Conservation (phyloP, 2,888 invertebrate species). For the Xanthia icteritia region DNA sequence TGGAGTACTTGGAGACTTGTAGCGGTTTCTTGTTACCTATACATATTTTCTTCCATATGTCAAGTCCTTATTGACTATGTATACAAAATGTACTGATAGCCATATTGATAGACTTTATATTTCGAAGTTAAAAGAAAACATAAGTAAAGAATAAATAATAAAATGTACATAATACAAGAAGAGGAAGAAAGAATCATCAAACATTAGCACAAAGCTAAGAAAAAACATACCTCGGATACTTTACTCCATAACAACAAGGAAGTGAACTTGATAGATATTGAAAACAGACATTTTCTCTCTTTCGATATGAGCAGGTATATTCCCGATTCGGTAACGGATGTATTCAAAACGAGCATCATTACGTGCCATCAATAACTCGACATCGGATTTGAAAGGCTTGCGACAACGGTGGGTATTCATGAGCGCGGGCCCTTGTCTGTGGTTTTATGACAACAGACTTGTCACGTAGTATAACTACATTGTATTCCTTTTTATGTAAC, state of each 20-base stretch:
- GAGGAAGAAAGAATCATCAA: constrained; percentile 1
- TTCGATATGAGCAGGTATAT: constrained; percentile 61
- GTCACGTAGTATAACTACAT: constrained; percentile 72
- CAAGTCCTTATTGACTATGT: neutral
- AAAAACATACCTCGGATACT: constrained; percentile 30
- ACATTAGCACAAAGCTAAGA: constrained; percentile 36
- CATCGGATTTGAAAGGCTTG: constrained; percentile 68
- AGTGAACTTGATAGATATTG: constrained; percentile 58
- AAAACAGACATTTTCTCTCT: constrained; percentile 67
- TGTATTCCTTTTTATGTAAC: constrained; percentile 69
- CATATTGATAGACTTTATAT: neutral
- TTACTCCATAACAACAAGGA: constrained; percentile 50
- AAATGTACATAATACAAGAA: neutral
- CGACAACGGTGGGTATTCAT: constrained; percentile 59
- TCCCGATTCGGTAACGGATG: constrained; percentile 64
- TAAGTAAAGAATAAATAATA: neutral
- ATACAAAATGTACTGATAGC: neutral
- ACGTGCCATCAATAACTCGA: constrained; percentile 76
- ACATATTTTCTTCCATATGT: constrained; percentile 7
- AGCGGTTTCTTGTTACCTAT: constrained; percentile 25
- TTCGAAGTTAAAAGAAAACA: neutral
- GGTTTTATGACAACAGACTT: constrained; percentile 72
- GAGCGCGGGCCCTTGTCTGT: constrained; percentile 65
- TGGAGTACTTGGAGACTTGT: constrained; percentile 35
- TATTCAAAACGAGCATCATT: constrained; percentile 72